Evolutionary conservation across 53 echinoderm and acorn worm species (phyloP).

Genomic region (Echinometra lucunter): DNA sequence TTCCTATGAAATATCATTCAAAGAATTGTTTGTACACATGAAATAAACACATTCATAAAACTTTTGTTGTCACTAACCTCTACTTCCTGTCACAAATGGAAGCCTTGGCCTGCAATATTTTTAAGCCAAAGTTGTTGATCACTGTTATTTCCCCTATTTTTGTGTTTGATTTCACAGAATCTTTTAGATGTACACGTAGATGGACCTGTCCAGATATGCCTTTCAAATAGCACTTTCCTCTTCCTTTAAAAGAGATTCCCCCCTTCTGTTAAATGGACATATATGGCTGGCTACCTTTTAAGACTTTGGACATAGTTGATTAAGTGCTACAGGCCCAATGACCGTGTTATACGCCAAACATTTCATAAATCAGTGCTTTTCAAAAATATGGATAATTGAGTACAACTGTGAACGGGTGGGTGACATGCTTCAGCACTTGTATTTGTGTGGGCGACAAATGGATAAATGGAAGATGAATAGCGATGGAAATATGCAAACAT

Average conservation of each 20-base stretch:
- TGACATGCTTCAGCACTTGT: no score
- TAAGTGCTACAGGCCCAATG: neutral
- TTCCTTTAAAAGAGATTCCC: no score
- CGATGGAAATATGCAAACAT: constrained; percentile 43
- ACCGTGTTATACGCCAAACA: neutral
- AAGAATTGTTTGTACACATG: neutral
- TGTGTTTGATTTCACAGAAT: constrained; percentile 5
- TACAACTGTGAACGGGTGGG: neutral
- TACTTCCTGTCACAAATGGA: neutral
- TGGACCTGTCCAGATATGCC: neutral
- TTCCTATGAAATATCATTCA: neutral
- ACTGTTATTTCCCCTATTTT: neutral
- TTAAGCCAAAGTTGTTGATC: constrained; percentile 16
- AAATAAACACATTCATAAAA: neutral
- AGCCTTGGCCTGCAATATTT: constrained; percentile 34
- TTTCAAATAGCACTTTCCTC: neutral
- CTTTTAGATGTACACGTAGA: no score
- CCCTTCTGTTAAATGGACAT: no score
- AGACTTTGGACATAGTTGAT: neutral
- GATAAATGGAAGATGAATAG: constrained; percentile 15
- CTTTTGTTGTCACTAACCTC: neutral
- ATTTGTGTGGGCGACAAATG: constrained; percentile 38
- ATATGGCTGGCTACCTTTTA: neutral
- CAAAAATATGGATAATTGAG: neutral
- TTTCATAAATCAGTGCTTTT: neutral